Conservation (phyloP, 2,113 vertebrate species). For the Pelecanoides urinatrix region DNA sequence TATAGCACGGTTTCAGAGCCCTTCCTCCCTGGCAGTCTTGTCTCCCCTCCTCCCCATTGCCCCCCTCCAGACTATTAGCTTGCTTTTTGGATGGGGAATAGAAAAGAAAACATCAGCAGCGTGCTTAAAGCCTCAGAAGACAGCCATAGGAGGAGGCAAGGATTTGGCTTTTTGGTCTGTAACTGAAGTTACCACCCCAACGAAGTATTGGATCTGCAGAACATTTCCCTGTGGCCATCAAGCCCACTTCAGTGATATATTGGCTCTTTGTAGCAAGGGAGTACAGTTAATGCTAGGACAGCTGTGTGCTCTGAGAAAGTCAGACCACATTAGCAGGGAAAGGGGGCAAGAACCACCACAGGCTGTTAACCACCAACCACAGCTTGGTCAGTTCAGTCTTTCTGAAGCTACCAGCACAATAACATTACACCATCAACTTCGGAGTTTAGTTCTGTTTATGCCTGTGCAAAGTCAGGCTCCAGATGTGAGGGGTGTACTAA, state of each 20-base stretch:
- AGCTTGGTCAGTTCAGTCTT: not conserved
- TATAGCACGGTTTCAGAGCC: not conserved
- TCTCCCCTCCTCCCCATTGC: rapidly evolving
- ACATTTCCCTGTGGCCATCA: not conserved
- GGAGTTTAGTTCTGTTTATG: not conserved
- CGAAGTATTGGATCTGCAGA: not conserved
- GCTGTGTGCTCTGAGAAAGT: not conserved
- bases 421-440: not conserved
- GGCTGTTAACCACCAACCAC: not conserved
- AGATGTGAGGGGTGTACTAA: not conserved
- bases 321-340: not conserved
- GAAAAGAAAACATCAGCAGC: not conserved
- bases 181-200: not conserved
- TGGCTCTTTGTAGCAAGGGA: not conserved
- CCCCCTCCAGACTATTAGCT: not conserved
- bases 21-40: not conserved
- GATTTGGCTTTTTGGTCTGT: not conserved
- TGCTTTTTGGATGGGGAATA: not conserved
- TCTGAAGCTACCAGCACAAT: not conserved
- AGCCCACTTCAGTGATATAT: not conserved
- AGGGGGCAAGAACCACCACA: not conserved
- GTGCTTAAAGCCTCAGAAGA: not conserved
- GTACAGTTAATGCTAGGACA: not conserved
- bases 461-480: not conserved
- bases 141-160: not conserved